Conservation (phyloP, 2,797 vertebrate species). For the Crax fasciolata region DNA sequence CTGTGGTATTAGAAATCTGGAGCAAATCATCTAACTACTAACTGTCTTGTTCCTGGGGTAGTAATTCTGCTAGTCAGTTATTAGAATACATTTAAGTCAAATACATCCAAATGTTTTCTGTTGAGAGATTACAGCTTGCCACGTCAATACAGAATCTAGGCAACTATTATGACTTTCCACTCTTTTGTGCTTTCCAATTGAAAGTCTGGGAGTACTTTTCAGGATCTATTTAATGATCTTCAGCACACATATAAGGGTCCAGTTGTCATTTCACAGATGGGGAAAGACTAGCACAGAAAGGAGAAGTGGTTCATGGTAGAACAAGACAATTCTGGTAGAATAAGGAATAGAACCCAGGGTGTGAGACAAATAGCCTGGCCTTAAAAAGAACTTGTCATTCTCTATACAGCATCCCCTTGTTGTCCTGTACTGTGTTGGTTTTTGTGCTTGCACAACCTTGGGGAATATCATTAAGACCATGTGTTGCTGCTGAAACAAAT, state of each 20-base stretch:
- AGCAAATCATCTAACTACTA: neutral
- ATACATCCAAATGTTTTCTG: constrained; percentile 10
- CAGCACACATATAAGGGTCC: neutral
- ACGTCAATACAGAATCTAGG: neutral
- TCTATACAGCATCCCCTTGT: neutral
- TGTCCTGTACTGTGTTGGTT: neutral
- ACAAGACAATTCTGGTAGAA: neutral
- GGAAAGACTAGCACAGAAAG: neutral
- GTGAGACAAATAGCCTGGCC: neutral
- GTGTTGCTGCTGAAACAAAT: constrained; percentile 46
- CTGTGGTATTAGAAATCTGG: neutral
- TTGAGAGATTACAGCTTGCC: neutral
- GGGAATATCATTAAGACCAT: constrained; percentile 45
- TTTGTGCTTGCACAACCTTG: constrained; percentile 32
- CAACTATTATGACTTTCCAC: constrained; percentile 12
- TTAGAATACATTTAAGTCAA: constrained; percentile 1
- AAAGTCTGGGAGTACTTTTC: constrained; percentile 47
- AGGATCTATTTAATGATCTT: constrained; percentile 19
- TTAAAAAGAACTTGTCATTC: neutral
- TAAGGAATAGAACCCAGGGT: neutral
- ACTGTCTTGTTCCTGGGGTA: neutral
- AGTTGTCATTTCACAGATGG: neutral
- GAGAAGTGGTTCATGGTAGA: neutral
- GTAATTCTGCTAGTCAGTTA: constrained; percentile 18
- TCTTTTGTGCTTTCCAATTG: constrained; percentile 27